phyloP scores from a whole-genome alignment of 2,888 invertebrate species.

The Eupelmus urozonus region DNA sequence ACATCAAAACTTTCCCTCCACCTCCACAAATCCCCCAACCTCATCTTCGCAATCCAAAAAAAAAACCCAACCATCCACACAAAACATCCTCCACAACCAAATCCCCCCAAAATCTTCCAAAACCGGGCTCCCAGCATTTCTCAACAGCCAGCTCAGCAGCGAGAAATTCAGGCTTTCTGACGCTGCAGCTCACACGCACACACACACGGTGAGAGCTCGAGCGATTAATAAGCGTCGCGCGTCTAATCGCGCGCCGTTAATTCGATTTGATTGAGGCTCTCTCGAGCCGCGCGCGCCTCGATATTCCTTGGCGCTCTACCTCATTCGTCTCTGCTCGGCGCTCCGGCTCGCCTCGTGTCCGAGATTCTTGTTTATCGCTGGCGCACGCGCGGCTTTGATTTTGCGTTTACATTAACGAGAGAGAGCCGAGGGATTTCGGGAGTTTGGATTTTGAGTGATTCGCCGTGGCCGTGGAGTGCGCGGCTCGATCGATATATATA shows the following conservation, averaged over 20 bases:
- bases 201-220: neutral
- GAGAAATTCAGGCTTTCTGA: slow-evolving; percentile 5
- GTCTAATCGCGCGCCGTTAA: slow-evolving; percentile 42
- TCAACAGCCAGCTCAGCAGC: neutral
- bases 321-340: neutral
- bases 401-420: no score
- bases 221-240: slow-evolving; percentile 45
- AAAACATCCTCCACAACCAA: no score
- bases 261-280: slow-evolving; percentile 33
- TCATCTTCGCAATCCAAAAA: neutral
- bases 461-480: no score
- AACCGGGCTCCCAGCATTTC: no score
- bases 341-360: no score
- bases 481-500: neutral
- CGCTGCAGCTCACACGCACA: neutral
- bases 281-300: neutral
- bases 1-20: no score
- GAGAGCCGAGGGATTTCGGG: no score
- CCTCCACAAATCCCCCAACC: no score
- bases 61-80: neutral
- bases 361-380: no score
- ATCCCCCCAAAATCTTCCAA: no score
- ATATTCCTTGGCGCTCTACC: no score
- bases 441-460: no score
- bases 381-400: neutral